phyloP scores from a whole-genome alignment of 1,140 invertebrate species.

The Tetranychus urticae region DNA sequence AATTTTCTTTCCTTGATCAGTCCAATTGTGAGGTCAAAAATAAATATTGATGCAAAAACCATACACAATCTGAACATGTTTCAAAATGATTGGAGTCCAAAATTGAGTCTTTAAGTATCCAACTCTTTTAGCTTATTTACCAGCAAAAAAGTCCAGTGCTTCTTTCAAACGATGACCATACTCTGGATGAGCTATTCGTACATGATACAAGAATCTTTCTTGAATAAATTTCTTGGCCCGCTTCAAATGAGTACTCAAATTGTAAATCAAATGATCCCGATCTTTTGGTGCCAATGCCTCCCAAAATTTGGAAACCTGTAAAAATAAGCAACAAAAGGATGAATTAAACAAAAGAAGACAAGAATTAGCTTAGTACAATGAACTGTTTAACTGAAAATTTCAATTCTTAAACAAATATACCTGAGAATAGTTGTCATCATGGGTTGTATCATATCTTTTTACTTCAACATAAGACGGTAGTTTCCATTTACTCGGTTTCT shows the following conservation, averaged over 20 bases:
- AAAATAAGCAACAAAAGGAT: neutral
- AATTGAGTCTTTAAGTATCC: no score
- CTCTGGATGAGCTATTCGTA: conserved; percentile 23
- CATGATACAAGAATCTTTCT: conserved; percentile 24
- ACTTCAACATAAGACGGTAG: conserved; percentile 3
- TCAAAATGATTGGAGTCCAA: no score
- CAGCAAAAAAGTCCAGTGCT: neutral
- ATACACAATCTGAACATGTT: no score
- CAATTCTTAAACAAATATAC: conserved; percentile 16
- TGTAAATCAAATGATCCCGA: conserved; percentile 42
- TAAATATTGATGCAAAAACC: no score
- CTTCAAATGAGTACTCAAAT: conserved; percentile 51
- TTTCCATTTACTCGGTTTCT: conserved; percentile 4
- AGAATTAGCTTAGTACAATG: no score
- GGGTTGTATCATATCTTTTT: conserved; percentile 44
- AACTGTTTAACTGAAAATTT: no score
- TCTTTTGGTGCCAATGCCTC: conserved; percentile 40
- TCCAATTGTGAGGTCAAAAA: no score
- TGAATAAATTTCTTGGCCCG: conserved; percentile 61
- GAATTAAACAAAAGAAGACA: neutral
- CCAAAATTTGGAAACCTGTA: conserved; percentile 56
- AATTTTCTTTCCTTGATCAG: no score
- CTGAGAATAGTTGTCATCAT: conserved; percentile 78
- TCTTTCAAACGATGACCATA: neutral
- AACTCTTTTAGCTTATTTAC: no score